Base-by-base conservation (phyloP, 2,113 vertebrate species). In the Dasyprocta punctata region DNA sequence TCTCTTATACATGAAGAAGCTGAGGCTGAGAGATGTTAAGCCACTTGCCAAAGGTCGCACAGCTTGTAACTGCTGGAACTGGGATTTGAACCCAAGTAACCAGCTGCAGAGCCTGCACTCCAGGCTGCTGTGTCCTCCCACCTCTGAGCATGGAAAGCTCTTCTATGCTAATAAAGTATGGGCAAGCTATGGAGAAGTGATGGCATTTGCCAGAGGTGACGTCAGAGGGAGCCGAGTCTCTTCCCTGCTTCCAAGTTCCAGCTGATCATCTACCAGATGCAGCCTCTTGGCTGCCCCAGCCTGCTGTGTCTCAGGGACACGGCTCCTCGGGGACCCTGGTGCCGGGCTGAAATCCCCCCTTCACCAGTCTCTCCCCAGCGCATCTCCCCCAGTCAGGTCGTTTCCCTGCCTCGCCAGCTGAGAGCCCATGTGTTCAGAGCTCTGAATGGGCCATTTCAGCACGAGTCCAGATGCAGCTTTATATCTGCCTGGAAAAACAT, bases 381-480 rank as follows among this genome's bases (percentile, higher is more conserved):
- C 96, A 95, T 95, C 95, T 97, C 96, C 86, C 84, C 3, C 0
- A 83, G 95, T 94, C 71, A 0, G 75, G 92, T 95, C 28, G 69
- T 94, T 85, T 92, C 93, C 86, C 93, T 1, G 85, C 4, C 4
- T 82, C 28, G 78, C 98, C 99, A 99, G 98, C 98, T 98, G 98
- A 98, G 98, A 92, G 75, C 63, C 71, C 94, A 44, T 81, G 86
- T 90, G 97, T 96, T 94, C 89, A 85, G 97, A 98, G 97, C 96
- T 98, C 98, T 60, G 83, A 98, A 98, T 94, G 98, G 98, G 97
- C 95, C 97, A 98, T 98, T 98, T 97, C 97, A 41, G 97, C 95
- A 96, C 89, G 1, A 97, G 97, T 98, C 98, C 98, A 98, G 98
- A 98, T 99, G 99, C 97, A 97, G 96, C 98, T 98, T 98, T 98